Conservation (phyloP, 2,888 invertebrate genomes). For the Tachina grossa region DNA sequence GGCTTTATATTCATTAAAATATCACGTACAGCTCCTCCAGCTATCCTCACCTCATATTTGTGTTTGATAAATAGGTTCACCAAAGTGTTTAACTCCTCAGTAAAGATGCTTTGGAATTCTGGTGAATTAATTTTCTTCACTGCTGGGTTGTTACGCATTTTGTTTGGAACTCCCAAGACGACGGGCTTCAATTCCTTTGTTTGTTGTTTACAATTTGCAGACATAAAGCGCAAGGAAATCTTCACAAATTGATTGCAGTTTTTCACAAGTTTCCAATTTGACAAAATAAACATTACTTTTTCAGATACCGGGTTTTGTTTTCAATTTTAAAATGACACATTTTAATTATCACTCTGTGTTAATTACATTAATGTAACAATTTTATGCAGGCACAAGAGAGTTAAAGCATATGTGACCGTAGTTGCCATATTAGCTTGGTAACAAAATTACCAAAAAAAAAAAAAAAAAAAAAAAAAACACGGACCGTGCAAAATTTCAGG, state of each 20-base stretch:
- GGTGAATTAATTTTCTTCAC: slow-evolving; percentile 88
- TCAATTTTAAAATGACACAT: slow-evolving; percentile 10
- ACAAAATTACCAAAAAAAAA: too few species aligned
- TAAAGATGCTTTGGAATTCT: slow-evolving; percentile 91
- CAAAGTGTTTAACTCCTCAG: slow-evolving; percentile 89
- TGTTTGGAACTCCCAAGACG: slow-evolving; percentile 74
- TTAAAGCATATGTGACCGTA: background rate
- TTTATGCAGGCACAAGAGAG: background rate
- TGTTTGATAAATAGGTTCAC: slow-evolving; percentile 90
- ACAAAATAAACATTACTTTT: slow-evolving; percentile 44
- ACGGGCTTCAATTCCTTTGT: slow-evolving; percentile 32
- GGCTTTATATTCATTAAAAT: slow-evolving; percentile 90
- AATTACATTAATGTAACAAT: background rate
- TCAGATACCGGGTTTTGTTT: slow-evolving; percentile 15
- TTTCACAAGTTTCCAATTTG: slow-evolving; percentile 37
- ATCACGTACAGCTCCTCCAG: slow-evolving; percentile 98
- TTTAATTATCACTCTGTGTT: too few species aligned
- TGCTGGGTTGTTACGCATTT: slow-evolving; percentile 85
- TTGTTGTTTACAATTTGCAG: slow-evolving; percentile 46
- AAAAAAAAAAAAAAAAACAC: too few species aligned
- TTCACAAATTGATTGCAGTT: slow-evolving; percentile 37
- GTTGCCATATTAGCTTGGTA: background rate
- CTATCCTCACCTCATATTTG: slow-evolving; percentile 93
- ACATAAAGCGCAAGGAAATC: slow-evolving; percentile 41
- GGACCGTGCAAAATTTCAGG: too few species aligned